A percentile compares a stretch with the other conserved stretches of the same genome.
phyloP scores from a whole-genome alignment of 1,140 invertebrate species.

The Panagrolaimus sp. region DNA sequence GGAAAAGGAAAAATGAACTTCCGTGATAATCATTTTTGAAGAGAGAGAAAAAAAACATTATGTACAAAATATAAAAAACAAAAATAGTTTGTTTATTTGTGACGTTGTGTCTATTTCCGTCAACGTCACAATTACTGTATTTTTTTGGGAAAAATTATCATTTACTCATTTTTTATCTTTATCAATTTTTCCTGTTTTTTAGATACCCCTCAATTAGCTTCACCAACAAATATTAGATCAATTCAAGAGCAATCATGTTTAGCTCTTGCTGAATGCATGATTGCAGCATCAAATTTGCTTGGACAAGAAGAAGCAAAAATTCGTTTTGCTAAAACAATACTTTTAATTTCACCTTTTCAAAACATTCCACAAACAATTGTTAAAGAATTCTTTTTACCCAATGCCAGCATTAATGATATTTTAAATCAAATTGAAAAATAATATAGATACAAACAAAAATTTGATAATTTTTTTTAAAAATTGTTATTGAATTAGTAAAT shows the following conservation, averaged over 20 bases:
- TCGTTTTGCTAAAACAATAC: constrained; percentile 15
- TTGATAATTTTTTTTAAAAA: no score
- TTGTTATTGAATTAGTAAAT: no score
- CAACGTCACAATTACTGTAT: background rate
- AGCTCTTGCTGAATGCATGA: constrained; percentile 8
- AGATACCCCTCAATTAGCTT: background rate
- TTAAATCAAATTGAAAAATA: constrained; percentile 2
- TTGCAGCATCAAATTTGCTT: background rate
- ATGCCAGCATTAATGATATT: background rate
- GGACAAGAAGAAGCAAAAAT: constrained; percentile 14
- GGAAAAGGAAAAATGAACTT: background rate
- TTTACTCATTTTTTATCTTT: no score
- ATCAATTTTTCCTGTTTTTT: background rate
- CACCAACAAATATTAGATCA: background rate
- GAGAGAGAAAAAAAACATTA: no score
- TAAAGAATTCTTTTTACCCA: constrained; percentile 1
- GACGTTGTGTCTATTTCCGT: background rate
- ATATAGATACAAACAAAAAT: no score
- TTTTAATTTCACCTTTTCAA: background rate
- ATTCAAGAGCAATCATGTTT: constrained; percentile 19
- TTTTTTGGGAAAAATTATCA: background rate
- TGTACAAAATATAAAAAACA: no score
- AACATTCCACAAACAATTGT: background rate
- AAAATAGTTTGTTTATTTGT: background rate
- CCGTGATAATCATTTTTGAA: no score